A percentile compares a stretch with the other conserved stretches of the same genome.
Conservation (phyloP, 2,797 vertebrate species). For the Vipera latastei region DNA sequence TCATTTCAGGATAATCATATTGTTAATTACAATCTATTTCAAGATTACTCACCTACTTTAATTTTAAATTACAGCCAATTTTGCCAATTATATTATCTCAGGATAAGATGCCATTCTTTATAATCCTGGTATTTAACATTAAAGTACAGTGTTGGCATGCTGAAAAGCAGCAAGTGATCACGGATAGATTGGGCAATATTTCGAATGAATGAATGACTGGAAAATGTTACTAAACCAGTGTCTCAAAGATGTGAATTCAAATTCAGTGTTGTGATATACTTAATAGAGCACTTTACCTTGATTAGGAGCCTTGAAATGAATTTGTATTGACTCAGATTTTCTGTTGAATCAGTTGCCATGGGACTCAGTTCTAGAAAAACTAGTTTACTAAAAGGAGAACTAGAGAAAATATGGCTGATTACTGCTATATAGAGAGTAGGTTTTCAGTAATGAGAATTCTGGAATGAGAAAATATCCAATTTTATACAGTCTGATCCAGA, state of each 20-base stretch:
- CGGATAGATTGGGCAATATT: background rate
- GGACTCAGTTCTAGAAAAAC: background rate
- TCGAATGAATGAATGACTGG: background rate
- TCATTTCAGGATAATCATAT: background rate
- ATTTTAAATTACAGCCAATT: background rate
- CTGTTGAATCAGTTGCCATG: background rate
- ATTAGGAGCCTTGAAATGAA: background rate
- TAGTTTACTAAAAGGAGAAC: background rate
- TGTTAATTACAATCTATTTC: background rate
- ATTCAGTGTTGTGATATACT: background rate
- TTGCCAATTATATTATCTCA: background rate
- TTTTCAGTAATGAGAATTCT: background rate
- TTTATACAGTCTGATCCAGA: background rate
- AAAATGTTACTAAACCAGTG: background rate
- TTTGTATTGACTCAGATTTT: background rate
- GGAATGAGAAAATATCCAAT: background rate
- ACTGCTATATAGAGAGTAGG: background rate
- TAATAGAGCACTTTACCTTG: background rate
- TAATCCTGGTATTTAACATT: background rate
- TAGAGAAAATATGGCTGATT: background rate
- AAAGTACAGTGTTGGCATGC: background rate
- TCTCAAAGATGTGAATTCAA: background rate
- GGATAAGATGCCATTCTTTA: background rate
- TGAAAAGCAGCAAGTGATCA: constrained; percentile 11
- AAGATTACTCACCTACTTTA: background rate